Evolutionary conservation across 1,140 invertebrate species (phyloP).

Genomic region (Danaus melanippus): DNA sequence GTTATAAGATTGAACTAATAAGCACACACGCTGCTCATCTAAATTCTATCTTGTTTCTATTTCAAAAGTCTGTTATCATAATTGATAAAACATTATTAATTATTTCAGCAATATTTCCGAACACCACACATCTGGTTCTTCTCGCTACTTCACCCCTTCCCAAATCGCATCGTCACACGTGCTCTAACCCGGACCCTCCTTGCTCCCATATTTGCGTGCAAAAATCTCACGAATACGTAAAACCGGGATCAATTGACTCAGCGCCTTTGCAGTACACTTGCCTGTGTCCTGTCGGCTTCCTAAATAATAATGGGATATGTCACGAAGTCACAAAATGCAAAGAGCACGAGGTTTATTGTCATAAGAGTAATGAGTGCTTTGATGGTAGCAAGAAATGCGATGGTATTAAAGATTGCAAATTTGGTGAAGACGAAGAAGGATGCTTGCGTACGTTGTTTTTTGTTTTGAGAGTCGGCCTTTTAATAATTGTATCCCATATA

Average conservation of each 20-base stretch:
- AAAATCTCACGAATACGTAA: conserved; percentile 46
- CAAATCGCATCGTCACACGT: conserved; percentile 28
- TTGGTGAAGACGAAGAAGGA: conserved; percentile 78
- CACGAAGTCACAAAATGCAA: conserved; percentile 63
- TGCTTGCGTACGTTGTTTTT: conserved; percentile 62
- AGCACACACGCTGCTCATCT: too few relatives aligned
- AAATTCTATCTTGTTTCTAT: too few relatives aligned
- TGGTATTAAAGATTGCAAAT: conserved; percentile 77
- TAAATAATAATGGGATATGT: conserved; percentile 72
- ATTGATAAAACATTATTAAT: conserved; percentile 4
- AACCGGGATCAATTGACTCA: not conserved
- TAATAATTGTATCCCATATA: too few relatives aligned
- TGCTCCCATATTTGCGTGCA: conserved; percentile 82
- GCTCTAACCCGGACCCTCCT: conserved; percentile 77
- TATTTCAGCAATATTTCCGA: conserved; percentile 50
- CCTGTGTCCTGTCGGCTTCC: conserved; percentile 75
- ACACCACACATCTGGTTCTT: conserved; percentile 39
- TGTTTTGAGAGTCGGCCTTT: not conserved
- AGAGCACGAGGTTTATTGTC: conserved; percentile 71
- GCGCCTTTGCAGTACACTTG: conserved; percentile 60
- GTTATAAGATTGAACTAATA: too few relatives aligned
- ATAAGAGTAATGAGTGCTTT: conserved; percentile 77
- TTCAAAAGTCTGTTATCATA: not conserved
- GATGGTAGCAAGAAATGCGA: conserved; percentile 77
- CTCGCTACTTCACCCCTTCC: conserved; percentile 29